A percentile compares a stretch with the other conserved stretches of the same genome.
Conservation (phyloP, 2,888 invertebrate species). For the Alsophila aescularia region DNA sequence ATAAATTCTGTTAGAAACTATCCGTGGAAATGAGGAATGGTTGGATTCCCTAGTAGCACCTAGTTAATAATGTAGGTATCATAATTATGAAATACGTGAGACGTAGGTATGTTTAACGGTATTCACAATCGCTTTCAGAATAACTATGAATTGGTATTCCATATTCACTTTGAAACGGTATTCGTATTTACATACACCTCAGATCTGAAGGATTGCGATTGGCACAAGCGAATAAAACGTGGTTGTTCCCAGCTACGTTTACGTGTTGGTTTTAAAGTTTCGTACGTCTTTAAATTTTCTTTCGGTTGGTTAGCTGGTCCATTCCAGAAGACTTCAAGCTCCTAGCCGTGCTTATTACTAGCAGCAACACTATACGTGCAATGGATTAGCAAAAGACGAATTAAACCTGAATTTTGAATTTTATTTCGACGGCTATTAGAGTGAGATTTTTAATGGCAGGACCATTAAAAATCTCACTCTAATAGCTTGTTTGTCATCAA, state of each 20-base stretch:
- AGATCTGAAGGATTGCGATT: neutral
- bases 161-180: constrained; percentile 11
- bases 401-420: too few species aligned
- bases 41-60: neutral
- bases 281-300: too few species aligned
- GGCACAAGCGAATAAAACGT: neutral
- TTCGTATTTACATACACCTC: constrained; percentile 6
- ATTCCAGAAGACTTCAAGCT: too few species aligned
- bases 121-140: neutral
- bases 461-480: too few species aligned
- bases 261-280: neutral
- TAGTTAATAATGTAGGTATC: neutral
- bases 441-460: too few species aligned
- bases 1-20: too few species aligned
- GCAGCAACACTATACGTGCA: too few species aligned
- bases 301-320: too few species aligned
- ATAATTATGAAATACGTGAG: neutral
- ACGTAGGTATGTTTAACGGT: constrained; percentile 1
- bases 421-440: too few species aligned
- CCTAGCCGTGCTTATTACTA: neutral
- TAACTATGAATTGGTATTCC: constrained; percentile 9
- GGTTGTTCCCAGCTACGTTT: neutral
- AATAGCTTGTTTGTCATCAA: too few species aligned
- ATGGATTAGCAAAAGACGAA: too few species aligned
- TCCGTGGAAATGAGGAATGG: neutral